Percentiles rank a stretch among this genome's conserved stretches.
These are phyloP conservation scores for Hydrochoerus hydrochaeris DNA, from an alignment of 2,113 vertebrate species.

Conservation along the genomic window DNA sequence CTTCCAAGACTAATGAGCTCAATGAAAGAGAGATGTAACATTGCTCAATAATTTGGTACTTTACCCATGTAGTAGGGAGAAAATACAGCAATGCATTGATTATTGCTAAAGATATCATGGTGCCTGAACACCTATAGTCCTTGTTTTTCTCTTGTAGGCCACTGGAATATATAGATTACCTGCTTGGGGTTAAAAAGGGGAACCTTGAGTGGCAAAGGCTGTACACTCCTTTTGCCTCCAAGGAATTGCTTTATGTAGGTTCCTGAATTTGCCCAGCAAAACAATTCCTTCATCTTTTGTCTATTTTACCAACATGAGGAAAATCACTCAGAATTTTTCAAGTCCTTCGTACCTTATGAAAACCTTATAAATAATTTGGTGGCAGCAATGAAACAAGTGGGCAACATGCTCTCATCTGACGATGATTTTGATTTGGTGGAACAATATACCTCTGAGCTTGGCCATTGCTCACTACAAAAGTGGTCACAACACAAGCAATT, in stretches of 20 bases:
- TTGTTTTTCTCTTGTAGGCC: conserved; percentile 66
- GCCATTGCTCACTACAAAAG: neutral
- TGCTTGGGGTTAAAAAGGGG: conserved; percentile 71
- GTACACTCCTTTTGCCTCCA: neutral
- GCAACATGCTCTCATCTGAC: neutral
- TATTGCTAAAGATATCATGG: conserved; percentile 74
- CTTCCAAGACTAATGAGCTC: conserved; percentile 70
- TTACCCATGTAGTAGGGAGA: conserved; percentile 66
- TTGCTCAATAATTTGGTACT: conserved; percentile 73
- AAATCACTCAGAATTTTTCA: neutral
- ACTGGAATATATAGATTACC: conserved; percentile 75
- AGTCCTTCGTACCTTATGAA: neutral
- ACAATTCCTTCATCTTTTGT: neutral
- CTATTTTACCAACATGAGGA: neutral
- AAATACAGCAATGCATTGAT: conserved; percentile 72
- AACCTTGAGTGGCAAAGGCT: conserved; percentile 57
- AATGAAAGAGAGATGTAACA: conserved; percentile 43
- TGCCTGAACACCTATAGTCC: conserved; percentile 48
- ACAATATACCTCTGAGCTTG: neutral
- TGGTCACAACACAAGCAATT: neutral
- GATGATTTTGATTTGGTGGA: neutral
- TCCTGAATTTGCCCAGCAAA: conserved; percentile 25
- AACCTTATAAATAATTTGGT: neutral
- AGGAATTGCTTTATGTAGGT: conserved; percentile 12
- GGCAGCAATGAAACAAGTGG: neutral